Conservation (phyloP, 1,140 invertebrate genomes). For the Mycetomoellerius zeteki region DNA sequence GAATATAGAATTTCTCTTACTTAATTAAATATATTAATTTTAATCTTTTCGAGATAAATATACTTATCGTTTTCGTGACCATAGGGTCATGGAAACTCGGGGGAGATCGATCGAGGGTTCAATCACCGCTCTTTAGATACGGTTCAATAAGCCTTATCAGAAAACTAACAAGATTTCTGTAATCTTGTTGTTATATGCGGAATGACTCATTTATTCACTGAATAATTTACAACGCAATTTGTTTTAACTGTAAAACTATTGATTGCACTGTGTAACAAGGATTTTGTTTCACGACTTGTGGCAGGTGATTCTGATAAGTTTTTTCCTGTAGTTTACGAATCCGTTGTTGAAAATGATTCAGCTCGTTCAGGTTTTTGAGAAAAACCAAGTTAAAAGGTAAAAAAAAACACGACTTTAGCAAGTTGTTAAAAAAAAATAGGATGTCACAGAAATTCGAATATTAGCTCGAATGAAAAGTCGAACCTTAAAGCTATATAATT, state of each 20-base stretch:
- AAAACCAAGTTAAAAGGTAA: too few relatives aligned
- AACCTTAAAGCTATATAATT: too few relatives aligned
- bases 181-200: constrained; percentile 2
- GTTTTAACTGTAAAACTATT: constrained; percentile 1
- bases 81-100: constrained; percentile 2
- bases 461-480: too few relatives aligned
- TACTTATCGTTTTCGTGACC: constrained; percentile 11
- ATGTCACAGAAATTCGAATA: too few relatives aligned
- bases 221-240: constrained; percentile 19
- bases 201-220: background rate
- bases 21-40: background rate
- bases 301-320: too few relatives aligned
- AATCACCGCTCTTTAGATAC: constrained; percentile 22
- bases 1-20: too few relatives aligned
- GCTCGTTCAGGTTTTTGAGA: too few relatives aligned
- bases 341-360: too few relatives aligned
- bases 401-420: too few relatives aligned
- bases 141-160: background rate
- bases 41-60: constrained; percentile 1
- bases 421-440: too few relatives aligned
- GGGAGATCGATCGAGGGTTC: constrained; percentile 4
- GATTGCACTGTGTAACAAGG: background rate
- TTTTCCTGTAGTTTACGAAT: too few relatives aligned
- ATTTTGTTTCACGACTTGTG: too few relatives aligned
- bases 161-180: constrained; percentile 17